phyloP scores from a whole-genome alignment of 2,797 vertebrate species.

The Gymnothorax javanicus region DNA sequence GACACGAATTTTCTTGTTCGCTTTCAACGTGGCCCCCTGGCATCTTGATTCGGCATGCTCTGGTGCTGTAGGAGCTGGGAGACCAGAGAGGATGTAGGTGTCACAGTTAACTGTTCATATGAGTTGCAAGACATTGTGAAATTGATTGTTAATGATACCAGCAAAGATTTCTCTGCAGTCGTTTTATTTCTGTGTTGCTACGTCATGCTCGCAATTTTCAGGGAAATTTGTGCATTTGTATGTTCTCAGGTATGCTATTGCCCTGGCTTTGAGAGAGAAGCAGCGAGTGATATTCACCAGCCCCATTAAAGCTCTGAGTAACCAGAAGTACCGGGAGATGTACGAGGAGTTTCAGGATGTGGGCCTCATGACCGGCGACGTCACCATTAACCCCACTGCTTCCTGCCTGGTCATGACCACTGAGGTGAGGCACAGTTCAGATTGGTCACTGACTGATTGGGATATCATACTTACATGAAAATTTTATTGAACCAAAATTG shows the following conservation, averaged over 20 bases:
- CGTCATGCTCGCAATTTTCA: not conserved
- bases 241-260: constrained; percentile 87
- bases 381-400: constrained; percentile 97
- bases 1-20: too few species aligned
- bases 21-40: not conserved
- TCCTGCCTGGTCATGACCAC: constrained; percentile 99
- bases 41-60: not conserved
- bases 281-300: constrained; percentile 99
- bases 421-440: constrained; percentile 74
- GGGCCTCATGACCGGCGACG: constrained; percentile 96
- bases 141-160: not conserved
- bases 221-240: not conserved
- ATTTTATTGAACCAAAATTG: not conserved
- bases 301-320: constrained; percentile 97
- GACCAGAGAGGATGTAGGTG: not conserved
- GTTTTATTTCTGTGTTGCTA: not conserved
- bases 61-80: not conserved
- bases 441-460: not conserved
- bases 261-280: constrained; percentile 91
- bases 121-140: not conserved
- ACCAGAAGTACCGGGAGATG: constrained; percentile 99
- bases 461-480: not conserved
- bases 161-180: not conserved
- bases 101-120: too few species aligned
- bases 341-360: constrained; percentile 99